Conservation (phyloP, 1,140 invertebrate species). For the Sesamia nonagrioides region DNA sequence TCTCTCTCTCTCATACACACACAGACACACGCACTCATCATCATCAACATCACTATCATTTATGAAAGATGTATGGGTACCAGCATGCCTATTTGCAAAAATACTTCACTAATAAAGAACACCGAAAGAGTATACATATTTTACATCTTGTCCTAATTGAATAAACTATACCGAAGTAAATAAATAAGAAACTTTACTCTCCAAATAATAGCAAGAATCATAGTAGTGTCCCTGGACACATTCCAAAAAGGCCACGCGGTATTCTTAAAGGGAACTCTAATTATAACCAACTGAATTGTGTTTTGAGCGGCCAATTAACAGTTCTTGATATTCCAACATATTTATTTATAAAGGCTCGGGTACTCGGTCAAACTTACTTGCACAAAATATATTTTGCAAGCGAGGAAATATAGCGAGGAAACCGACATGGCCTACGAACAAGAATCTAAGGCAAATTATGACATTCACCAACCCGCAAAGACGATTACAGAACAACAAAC, state of each 20-base stretch:
- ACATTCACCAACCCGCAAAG: too few species aligned
- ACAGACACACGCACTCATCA: too few species aligned
- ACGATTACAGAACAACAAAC: too few species aligned
- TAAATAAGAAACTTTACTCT: slow-evolving; percentile 20
- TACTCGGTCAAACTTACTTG: not conserved
- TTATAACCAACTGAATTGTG: slow-evolving; percentile 63
- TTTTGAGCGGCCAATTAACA: slow-evolving; percentile 61
- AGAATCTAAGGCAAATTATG: too few species aligned
- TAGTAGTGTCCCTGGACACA: slow-evolving; percentile 54
- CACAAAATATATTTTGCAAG: not conserved
- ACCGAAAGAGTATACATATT: not conserved
- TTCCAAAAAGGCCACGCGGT: slow-evolving; percentile 54
- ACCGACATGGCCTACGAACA: too few species aligned
- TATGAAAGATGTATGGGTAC: not conserved
- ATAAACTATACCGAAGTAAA: not conserved
- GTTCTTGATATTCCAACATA: slow-evolving; percentile 29
- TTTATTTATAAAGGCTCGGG: slow-evolving; percentile 8
- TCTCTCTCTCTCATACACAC: too few species aligned
- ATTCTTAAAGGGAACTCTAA: slow-evolving; percentile 59
- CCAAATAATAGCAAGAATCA: slow-evolving; percentile 14
- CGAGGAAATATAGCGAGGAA: too few species aligned
- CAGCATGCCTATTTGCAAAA: too few species aligned
- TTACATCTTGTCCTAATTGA: not conserved
- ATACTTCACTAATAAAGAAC: too few species aligned
- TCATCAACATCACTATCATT: too few species aligned